phyloP scores from a whole-genome alignment of 35 echinoderm and acorn worm genomes.

The Lytechinus variegatus region DNA sequence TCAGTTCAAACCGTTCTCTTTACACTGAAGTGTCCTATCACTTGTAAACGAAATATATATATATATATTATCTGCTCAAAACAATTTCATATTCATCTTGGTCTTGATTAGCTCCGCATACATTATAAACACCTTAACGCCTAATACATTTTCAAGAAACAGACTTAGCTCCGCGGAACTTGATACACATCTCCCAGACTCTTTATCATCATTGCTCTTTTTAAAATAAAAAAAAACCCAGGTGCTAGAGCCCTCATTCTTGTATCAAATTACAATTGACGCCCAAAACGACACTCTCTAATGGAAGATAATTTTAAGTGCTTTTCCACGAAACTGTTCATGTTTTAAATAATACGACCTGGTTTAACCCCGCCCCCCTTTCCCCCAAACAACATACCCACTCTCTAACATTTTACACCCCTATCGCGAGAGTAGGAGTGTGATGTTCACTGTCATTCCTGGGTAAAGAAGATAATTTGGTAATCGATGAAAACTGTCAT shows the following conservation, averaged over 20 bases:
- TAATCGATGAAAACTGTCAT: not conserved
- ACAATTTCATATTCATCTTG: no score
- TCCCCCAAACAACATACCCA: not conserved
- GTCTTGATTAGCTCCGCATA: no score
- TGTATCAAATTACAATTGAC: not conserved
- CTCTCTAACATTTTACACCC: not conserved
- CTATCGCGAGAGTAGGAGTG: not conserved
- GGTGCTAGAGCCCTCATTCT: no score
- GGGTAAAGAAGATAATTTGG: slow-evolving; percentile 10
- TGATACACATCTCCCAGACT: no score
- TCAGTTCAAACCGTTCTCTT: not conserved
- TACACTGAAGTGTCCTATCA: no score
- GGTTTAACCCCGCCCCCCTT: not conserved
- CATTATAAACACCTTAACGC: no score
- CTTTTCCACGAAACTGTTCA: not conserved
- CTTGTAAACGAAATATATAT: no score
- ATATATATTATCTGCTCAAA: no score
- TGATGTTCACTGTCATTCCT: not conserved
- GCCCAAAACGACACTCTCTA: not conserved
- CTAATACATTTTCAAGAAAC: no score
- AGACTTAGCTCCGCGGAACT: no score
- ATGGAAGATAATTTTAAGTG: not conserved
- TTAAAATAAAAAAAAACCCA: no score
- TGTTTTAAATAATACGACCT: not conserved
- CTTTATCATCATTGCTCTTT: no score